A percentile compares a stretch with the other conserved stretches of the same genome.
Conservation (phyloP, 2,888 invertebrate genomes). For the Drosophila pegasa region DNA sequence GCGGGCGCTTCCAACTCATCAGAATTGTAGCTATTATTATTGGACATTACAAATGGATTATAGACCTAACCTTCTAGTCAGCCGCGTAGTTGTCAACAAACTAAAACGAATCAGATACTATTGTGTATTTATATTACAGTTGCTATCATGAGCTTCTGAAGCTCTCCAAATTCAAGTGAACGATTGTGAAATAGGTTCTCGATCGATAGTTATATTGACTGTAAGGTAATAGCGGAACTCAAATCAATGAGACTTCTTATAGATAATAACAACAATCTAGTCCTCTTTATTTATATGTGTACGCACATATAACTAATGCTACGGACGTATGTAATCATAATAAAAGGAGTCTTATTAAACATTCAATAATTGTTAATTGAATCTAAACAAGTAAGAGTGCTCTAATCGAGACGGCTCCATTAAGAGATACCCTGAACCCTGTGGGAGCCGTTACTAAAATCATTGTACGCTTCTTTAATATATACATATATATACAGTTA, state of each 20-base stretch:
- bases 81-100: conserved; percentile 6
- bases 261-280: not conserved
- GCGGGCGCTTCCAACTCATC: conserved; percentile 37
- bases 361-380: too few species aligned
- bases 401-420: too few species aligned
- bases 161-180: conserved; percentile 9
- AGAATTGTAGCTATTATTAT: conserved; percentile 21
- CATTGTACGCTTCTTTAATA: too few species aligned
- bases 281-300: not conserved
- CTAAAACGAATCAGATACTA: not conserved
- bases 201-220: conserved; percentile 18
- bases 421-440: too few species aligned
- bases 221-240: not conserved
- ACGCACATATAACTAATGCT: not conserved
- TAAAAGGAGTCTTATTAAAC: too few species aligned
- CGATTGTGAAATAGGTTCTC: not conserved
- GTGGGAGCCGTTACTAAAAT: too few species aligned
- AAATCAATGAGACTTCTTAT: not conserved
- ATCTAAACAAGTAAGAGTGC: too few species aligned
- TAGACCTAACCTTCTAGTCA: not conserved
- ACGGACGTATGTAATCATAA: too few species aligned
- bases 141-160: not conserved
- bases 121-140: conserved; percentile 12
- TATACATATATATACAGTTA: too few species aligned
- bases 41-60: conserved; percentile 11